Conservation (phyloP, 2,888 invertebrate genomes). For the Agrotis exclamationis region DNA sequence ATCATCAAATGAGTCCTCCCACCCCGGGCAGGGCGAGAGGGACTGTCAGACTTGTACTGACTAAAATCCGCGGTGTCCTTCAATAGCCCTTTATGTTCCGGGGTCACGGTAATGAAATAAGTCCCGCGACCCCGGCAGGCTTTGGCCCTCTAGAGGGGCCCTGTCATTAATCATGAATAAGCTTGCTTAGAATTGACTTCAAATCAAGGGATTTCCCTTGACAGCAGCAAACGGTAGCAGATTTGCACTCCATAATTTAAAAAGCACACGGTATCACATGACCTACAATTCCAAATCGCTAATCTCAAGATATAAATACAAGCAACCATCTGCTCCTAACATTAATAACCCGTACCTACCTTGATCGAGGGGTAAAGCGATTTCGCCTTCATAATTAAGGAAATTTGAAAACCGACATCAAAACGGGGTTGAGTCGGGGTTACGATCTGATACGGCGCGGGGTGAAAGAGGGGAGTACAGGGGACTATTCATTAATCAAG, state of each 20-base stretch:
- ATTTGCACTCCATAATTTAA: background rate
- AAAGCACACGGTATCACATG: conserved; percentile 33
- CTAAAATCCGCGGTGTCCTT: too few species aligned
- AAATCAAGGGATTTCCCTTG: too few species aligned
- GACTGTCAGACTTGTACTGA: too few species aligned
- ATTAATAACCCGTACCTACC: conserved; percentile 56
- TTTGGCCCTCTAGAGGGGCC: too few species aligned
- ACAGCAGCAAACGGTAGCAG: background rate
- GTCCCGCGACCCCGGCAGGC: too few species aligned
- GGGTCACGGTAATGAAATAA: too few species aligned
- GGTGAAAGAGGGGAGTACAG: conserved; percentile 63
- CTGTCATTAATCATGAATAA: too few species aligned
- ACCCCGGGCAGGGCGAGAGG: too few species aligned
- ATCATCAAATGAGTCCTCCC: too few species aligned
- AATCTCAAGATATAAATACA: conserved; percentile 59
- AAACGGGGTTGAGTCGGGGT: conserved; percentile 68
- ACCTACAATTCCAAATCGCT: conserved; percentile 53
- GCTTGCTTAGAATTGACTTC: too few species aligned
- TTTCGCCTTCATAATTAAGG: conserved; percentile 86
- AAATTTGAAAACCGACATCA: conserved; percentile 87
- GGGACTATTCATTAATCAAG: conserved; percentile 84
- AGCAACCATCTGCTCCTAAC: conserved; percentile 51
- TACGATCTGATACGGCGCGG: conserved; percentile 71
- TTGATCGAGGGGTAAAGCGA: conserved; percentile 76
- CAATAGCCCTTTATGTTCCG: too few species aligned